phyloP scores from a whole-genome alignment of 2,113 vertebrate genomes.

The Vulpes lagopus region DNA sequence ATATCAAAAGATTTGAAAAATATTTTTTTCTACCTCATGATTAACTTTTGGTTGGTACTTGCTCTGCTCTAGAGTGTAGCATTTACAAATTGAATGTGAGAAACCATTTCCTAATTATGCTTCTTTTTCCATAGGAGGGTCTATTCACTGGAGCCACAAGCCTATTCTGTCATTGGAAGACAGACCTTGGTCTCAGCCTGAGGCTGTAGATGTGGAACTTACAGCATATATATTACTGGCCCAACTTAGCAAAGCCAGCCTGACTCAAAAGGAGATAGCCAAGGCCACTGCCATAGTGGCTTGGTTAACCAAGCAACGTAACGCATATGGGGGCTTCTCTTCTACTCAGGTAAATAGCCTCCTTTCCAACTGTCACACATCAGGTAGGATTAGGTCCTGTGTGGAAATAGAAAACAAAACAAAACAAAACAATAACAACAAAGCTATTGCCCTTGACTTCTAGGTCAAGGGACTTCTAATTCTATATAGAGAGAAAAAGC shows the following conservation, averaged over 20 bases:
- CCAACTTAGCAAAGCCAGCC: constrained; percentile 79
- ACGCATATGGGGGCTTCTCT: constrained; percentile 91
- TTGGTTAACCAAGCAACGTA: constrained; percentile 92
- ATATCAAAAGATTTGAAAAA: constrained; percentile 23
- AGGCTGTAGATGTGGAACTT: constrained; percentile 87
- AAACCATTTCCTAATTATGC: background rate
- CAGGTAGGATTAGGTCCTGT: background rate
- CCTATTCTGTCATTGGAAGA: background rate
- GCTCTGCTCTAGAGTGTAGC: background rate
- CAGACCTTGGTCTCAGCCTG: constrained; percentile 76
- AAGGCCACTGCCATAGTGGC: constrained; percentile 86
- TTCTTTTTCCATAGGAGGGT: constrained; percentile 72
- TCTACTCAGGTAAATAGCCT: constrained; percentile 89
- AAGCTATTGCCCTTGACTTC: background rate
- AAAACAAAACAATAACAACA: background rate
- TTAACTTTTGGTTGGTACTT: background rate
- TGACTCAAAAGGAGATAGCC: constrained; percentile 84
- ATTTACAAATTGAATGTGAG: background rate
- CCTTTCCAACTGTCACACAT: background rate
- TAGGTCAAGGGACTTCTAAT: background rate
- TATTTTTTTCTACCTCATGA: background rate
- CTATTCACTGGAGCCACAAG: constrained; percentile 83
- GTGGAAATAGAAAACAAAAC: background rate
- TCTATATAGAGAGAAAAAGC: background rate
- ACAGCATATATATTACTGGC: constrained; percentile 89